Evolutionary conservation across 2,888 invertebrate genomes (phyloP).

Genomic region (Prosopocoilus inquinatus): DNA sequence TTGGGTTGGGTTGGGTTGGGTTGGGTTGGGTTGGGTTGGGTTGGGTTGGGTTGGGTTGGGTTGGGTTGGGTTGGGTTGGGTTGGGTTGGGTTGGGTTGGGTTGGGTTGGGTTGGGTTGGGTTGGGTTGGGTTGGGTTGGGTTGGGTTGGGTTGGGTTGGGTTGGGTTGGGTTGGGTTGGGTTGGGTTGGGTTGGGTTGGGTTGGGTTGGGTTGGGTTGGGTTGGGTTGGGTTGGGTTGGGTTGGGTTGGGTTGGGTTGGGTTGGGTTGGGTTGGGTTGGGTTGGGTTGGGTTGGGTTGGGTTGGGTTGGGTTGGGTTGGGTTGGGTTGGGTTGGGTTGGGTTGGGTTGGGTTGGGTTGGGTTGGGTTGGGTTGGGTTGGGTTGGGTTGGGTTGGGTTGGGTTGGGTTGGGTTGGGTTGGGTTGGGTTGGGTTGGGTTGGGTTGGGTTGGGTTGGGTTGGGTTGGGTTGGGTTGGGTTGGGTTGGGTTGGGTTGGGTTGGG

Average conservation of each 20-base stretch:
- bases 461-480: conserved; percentile 1
- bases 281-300: conserved; percentile 21
- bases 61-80: conserved; percentile 13
- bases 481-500: conserved; percentile 3
- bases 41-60: conserved; percentile 15
- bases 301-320: conserved; percentile 22
- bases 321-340: conserved; percentile 10
- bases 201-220: conserved; percentile 6
- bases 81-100: conserved; percentile 14
- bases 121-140: conserved; percentile 1
- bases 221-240: conserved; percentile 11
- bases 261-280: background rate
- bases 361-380: conserved; percentile 7
- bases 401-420: conserved; percentile 4
- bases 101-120: conserved; percentile 6
- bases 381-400: conserved; percentile 7
- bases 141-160: conserved; percentile 1
- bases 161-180: conserved; percentile 12
- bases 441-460: conserved; percentile 7
- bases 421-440: too few relatives aligned
- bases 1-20: conserved; percentile 3
- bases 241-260: conserved; percentile 9
- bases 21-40: conserved; percentile 7
- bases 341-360: conserved; percentile 11
- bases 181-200: conserved; percentile 2